Conservation (phyloP, 2,888 invertebrate species). For the Cosmia pyralina region DNA sequence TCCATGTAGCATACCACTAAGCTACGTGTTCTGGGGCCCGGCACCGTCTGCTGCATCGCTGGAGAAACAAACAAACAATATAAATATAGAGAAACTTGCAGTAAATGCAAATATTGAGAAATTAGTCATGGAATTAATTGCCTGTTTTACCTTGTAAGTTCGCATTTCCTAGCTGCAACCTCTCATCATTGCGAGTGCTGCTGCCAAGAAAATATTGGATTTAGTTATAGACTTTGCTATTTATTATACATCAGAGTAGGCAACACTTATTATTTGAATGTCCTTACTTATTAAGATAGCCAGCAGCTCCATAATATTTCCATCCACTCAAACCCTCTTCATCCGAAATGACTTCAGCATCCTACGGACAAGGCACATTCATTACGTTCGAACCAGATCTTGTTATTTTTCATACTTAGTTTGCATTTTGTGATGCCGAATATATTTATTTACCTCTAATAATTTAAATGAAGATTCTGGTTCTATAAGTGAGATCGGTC, state of each 20-base stretch:
- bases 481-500: constrained; percentile 85
- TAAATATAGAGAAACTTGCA: constrained; percentile 4
- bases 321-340: constrained; percentile 64
- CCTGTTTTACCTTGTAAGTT: constrained; percentile 82
- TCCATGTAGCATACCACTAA: constrained; percentile 93
- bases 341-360: constrained; percentile 70
- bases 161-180: constrained; percentile 84
- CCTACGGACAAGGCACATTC: constrained; percentile 65
- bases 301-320: constrained; percentile 87
- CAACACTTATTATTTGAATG: background rate
- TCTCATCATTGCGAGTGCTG: constrained; percentile 78
- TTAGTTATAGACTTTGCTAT: constrained; percentile 6
- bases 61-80: constrained; percentile 41
- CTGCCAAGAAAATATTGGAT: constrained; percentile 67
- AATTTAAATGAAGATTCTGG: constrained; percentile 75
- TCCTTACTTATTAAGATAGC: constrained; percentile 83
- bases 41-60: constrained; percentile 85
- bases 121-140: constrained; percentile 24
- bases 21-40: constrained; percentile 73
- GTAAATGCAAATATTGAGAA: constrained; percentile 22
- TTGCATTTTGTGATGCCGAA: background rate
- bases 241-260: background rate
- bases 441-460: constrained; percentile 70
- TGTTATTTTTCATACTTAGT: background rate
- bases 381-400: background rate